Percentiles rank a stretch among this genome's conserved stretches.
phyloP scores from a whole-genome alignment of 2,888 invertebrate genomes.

The Drosophila falleni region DNA sequence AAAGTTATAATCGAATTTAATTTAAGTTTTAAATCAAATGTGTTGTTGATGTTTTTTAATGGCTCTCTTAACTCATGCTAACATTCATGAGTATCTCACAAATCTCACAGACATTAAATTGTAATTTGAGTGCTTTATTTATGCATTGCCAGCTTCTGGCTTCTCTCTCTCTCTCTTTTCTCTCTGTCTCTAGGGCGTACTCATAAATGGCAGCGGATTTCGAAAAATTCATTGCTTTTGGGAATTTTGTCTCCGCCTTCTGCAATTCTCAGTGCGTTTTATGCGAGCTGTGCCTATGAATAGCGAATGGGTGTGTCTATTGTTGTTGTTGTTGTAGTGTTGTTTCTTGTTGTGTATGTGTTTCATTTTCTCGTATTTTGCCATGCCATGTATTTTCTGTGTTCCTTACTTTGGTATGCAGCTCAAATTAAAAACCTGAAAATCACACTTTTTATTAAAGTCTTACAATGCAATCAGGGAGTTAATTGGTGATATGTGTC shows the following conservation, averaged over 20 bases:
- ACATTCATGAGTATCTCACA: conserved; percentile 15
- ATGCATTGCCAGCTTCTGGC: conserved; percentile 40
- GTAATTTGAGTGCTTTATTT: conserved; percentile 57
- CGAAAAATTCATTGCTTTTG: conserved; percentile 61
- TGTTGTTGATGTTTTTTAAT: conserved; percentile 44
- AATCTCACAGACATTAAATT: conserved; percentile 52
- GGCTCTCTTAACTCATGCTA: conserved; percentile 5
- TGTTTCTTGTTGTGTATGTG: conserved; percentile 14
- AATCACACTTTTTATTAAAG: conserved; percentile 16
- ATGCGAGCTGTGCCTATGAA: conserved; percentile 33
- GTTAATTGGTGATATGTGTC: background rate
- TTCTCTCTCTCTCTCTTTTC: background rate
- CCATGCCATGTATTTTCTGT: conserved; percentile 11
- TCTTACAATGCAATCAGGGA: background rate
- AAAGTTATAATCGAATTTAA: conserved; percentile 65
- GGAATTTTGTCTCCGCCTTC: conserved; percentile 33
- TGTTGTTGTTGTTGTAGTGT: conserved; percentile 2
- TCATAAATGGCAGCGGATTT: conserved; percentile 56
- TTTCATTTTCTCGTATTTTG: conserved; percentile 24
- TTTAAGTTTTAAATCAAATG: conserved; percentile 55
- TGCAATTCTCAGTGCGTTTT: conserved; percentile 34
- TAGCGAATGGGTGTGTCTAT: conserved; percentile 24
- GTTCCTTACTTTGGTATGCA: conserved; percentile 24
- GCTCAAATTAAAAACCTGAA: conserved; percentile 13
- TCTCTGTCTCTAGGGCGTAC: conserved; percentile 47